phyloP scores from a whole-genome alignment of 2,888 invertebrate genomes.

The Neoascia interrupta region DNA sequence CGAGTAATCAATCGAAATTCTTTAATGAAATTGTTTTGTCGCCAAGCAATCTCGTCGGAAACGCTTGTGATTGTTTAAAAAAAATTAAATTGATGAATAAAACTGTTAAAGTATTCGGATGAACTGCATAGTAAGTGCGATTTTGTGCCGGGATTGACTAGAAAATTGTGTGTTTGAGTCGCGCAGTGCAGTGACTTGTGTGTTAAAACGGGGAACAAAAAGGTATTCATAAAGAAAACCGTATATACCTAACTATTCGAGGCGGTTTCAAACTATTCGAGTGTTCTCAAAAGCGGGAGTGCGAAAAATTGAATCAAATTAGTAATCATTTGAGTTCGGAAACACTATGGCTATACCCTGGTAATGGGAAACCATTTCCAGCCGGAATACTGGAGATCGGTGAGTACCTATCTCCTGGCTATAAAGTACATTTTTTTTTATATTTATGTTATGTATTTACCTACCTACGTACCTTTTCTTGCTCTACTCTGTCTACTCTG shows the following conservation, averaged over 20 bases:
- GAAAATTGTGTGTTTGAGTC: not conserved
- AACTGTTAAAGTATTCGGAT: not conserved
- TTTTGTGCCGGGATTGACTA: not conserved
- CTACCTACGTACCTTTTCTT: too few relatives aligned
- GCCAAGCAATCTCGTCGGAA: slow-evolving; percentile 13
- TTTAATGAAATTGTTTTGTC: slow-evolving; percentile 27
- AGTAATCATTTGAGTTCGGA: too few relatives aligned
- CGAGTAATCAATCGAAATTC: slow-evolving; percentile 37
- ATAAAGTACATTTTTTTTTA: too few relatives aligned
- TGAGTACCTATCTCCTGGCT: too few relatives aligned
- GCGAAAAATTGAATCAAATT: too few relatives aligned
- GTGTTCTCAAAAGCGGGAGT: too few relatives aligned
- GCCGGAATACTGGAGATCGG: too few relatives aligned
- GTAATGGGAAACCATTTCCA: too few relatives aligned
- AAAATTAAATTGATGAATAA: slow-evolving; percentile 25
- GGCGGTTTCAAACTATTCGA: not conserved
- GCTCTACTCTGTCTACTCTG: too few relatives aligned
- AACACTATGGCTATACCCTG: too few relatives aligned
- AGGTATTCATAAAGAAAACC: not conserved
- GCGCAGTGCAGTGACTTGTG: slow-evolving; percentile 1
- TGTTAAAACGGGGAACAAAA: not conserved
- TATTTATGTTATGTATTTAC: too few relatives aligned
- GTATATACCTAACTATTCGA: not conserved
- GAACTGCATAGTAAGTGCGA: not conserved
- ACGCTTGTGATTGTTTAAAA: slow-evolving; percentile 12